Evolutionary conservation across 2,797 vertebrate genomes (phyloP).

Genomic region (Parauchenoglanis ngamensis): DNA sequence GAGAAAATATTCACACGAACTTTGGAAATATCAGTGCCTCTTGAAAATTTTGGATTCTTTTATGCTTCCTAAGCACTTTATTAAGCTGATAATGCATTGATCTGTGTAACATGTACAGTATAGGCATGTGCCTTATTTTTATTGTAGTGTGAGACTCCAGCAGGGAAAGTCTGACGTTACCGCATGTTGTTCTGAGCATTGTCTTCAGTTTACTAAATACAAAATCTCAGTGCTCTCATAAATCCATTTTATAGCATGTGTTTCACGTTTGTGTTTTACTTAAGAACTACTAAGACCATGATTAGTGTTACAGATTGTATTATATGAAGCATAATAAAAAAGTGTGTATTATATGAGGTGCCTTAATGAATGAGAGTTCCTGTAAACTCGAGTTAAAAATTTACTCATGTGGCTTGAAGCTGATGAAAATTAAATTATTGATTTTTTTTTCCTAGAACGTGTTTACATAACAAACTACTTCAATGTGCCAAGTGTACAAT

Average conservation of each 20-base stretch:
- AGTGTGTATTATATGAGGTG: slow-evolving; percentile 24
- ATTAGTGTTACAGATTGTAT: neutral
- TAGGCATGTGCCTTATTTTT: neutral
- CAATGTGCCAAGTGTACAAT: slow-evolving; percentile 13
- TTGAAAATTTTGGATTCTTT: neutral
- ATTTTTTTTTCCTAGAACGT: slow-evolving; percentile 9
- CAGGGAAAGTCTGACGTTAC: slow-evolving; percentile 25
- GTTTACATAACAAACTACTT: slow-evolving; percentile 46
- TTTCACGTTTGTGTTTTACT: slow-evolving; percentile 14
- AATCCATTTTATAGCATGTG: slow-evolving; percentile 50
- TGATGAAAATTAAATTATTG: slow-evolving; percentile 22
- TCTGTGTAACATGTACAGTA: neutral
- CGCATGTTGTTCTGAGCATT: slow-evolving; percentile 38
- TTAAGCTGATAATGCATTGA: neutral
- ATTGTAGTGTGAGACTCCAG: neutral
- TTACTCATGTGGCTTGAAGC: slow-evolving; percentile 24
- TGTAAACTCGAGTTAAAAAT: neutral
- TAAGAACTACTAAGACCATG: neutral
- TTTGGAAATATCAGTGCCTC: neutral
- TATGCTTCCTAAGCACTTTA: slow-evolving; percentile 20
- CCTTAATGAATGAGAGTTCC: slow-evolving; percentile 3
- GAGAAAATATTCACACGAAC: neutral
- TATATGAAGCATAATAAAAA: neutral
- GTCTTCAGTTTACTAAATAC: slow-evolving; percentile 24
- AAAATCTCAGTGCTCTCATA: slow-evolving; percentile 28